These are phyloP conservation scores for Zonitis immaculata DNA, from an alignment of 2,888 invertebrate species.

Conservation along the genomic window DNA sequence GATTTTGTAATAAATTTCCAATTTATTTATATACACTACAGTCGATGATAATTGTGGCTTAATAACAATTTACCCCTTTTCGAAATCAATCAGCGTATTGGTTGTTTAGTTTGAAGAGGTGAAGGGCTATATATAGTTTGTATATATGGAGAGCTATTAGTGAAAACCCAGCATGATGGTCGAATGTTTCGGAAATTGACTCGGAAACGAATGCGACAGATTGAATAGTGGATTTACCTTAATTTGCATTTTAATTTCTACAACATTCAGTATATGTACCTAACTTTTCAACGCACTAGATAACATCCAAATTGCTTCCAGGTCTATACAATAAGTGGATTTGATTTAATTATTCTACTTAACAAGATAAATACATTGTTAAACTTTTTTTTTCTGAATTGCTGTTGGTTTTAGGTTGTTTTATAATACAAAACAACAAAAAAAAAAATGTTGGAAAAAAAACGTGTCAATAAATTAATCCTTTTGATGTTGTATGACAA, in stretches of 20 bases:
- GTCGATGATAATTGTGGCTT: slow-evolving; percentile 5
- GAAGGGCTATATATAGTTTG: no score
- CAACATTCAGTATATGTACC: neutral
- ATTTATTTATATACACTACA: neutral
- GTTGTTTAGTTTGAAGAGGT: slow-evolving; percentile 19
- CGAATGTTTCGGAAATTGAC: slow-evolving; percentile 44
- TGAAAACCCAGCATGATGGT: slow-evolving; percentile 31
- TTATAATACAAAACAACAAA: no score
- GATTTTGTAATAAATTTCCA: neutral
- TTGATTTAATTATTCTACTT: neutral
- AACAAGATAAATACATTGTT: neutral
- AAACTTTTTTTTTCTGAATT: neutral
- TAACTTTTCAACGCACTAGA: slow-evolving; percentile 9
- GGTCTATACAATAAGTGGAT: neutral
- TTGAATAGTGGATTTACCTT: slow-evolving; percentile 41
- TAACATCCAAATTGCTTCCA: slow-evolving; percentile 9
- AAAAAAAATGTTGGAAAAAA: no score
- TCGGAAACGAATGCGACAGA: slow-evolving; percentile 41
- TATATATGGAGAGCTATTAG: slow-evolving; percentile 30
- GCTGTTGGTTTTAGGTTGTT: no score
- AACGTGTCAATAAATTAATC: neutral
- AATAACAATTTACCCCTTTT: slow-evolving; percentile 23
- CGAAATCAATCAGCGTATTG: slow-evolving; percentile 32
- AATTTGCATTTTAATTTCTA: slow-evolving; percentile 42
- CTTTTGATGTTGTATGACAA: neutral